These are phyloP conservation scores for Entomobrya multifasciata DNA, from an alignment of 2,888 invertebrate genomes.

Conservation along the genomic window DNA sequence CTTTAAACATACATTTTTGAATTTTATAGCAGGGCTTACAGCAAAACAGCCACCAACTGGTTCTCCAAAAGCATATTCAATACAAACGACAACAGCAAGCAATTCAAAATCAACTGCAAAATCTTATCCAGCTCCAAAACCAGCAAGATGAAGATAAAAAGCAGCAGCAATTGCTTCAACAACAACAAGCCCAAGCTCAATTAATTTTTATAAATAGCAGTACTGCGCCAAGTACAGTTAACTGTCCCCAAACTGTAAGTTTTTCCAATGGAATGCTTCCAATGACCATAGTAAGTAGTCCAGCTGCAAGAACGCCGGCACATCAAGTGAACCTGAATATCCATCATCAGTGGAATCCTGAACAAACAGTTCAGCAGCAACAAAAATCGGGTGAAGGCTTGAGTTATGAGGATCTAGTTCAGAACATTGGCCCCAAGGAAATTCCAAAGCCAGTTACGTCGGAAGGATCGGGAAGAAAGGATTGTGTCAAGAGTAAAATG, in stretches of 20 bases:
- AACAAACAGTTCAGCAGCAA: too few species aligned
- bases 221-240: background rate
- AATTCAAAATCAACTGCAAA: slow-evolving; percentile 81
- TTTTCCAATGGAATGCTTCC: slow-evolving; percentile 26
- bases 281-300: slow-evolving; percentile 66
- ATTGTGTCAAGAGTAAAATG: slow-evolving; percentile 86
- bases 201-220: slow-evolving; percentile 56
- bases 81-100: slow-evolving; percentile 86
- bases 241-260: background rate
- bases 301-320: slow-evolving; percentile 68
- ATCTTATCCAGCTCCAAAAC: slow-evolving; percentile 65
- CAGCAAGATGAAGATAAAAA: slow-evolving; percentile 85
- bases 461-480: slow-evolving; percentile 80
- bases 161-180: slow-evolving; percentile 80
- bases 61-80: slow-evolving; percentile 86
- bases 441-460: slow-evolving; percentile 81
- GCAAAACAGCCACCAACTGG: slow-evolving; percentile 80
- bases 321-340: background rate
- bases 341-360: background rate
- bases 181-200: slow-evolving; percentile 80
- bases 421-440: slow-evolving; percentile 62
- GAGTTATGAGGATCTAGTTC: slow-evolving; percentile 72
- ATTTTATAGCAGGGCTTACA: slow-evolving; percentile 70
- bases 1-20: slow-evolving; percentile 4
- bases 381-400: slow-evolving; percentile 19